phyloP scores from a whole-genome alignment of 2,888 invertebrate genomes.

The Sphecodes monilicornis region DNA sequence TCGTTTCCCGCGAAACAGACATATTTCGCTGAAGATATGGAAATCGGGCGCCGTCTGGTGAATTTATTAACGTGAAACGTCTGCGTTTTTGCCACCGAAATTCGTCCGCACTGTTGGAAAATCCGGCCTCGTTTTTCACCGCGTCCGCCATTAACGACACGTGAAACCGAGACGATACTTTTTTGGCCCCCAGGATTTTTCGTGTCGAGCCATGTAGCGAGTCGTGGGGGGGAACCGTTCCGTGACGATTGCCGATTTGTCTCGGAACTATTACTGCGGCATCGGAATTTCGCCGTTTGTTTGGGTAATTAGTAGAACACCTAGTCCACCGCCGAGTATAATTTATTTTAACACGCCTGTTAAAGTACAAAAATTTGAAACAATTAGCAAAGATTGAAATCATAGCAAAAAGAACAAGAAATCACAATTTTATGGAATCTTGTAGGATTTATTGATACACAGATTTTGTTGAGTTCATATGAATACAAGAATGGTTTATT shows the following conservation, averaged over 20 bases:
- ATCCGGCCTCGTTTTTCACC: conserved; percentile 24
- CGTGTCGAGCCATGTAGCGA: conserved; percentile 13
- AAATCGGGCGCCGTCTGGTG: conserved; percentile 58
- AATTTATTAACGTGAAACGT: conserved; percentile 65
- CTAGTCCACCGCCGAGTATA: background rate
- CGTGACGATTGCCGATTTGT: conserved; percentile 55
- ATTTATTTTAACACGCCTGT: no score
- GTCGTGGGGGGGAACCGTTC: conserved; percentile 34
- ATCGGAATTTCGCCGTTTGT: conserved; percentile 52
- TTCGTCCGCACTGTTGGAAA: conserved; percentile 42
- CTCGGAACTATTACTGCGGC: conserved; percentile 47
- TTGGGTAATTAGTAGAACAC: conserved; percentile 48
- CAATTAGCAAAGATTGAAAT: no score
- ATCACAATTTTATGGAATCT: no score
- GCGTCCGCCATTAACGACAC: conserved; percentile 43
- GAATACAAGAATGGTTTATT: no score
- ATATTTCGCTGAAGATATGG: conserved; percentile 66
- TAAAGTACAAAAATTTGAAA: no score
- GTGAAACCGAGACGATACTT: conserved; percentile 35
- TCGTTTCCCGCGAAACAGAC: conserved; percentile 31
- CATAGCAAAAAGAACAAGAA: no score
- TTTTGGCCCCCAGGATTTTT: conserved; percentile 37
- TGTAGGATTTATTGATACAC: no score
- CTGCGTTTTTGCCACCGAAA: conserved; percentile 55
- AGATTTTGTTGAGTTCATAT: no score